Percentiles rank a stretch among this genome's conserved stretches.
Conservation (phyloP, 2,113 vertebrate species). For the Pholis gunnellus region DNA sequence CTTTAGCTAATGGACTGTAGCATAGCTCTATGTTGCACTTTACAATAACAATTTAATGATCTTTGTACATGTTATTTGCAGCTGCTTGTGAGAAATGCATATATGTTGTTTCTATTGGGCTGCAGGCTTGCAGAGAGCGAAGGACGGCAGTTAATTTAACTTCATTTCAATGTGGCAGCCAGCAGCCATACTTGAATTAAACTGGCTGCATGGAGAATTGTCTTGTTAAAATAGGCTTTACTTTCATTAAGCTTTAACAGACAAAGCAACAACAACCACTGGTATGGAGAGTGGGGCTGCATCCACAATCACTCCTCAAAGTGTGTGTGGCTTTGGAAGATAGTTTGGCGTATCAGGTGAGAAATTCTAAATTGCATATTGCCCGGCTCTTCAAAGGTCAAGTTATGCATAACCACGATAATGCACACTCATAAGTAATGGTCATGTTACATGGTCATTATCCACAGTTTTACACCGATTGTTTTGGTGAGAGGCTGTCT, state of each 20-base stretch:
- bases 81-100: not conserved
- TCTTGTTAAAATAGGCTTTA: conserved; percentile 56
- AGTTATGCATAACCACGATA: conserved; percentile 47
- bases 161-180: not conserved
- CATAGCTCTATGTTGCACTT: not conserved
- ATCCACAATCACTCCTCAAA: conserved; percentile 51
- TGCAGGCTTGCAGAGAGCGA: not conserved
- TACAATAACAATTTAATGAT: not conserved
- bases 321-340: conserved; percentile 42
- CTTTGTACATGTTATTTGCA: not conserved
- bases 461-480: conserved; percentile 44
- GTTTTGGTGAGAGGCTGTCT: conserved; percentile 40
- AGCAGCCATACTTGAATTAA: conserved; percentile 35
- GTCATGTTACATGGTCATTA: conserved; percentile 49
- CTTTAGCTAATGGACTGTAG: not conserved
- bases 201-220: conserved; percentile 47
- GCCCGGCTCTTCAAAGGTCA: conserved; percentile 56
- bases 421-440: conserved; percentile 48
- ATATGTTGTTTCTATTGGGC: not conserved
- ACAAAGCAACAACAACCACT: conserved; percentile 37
- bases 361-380: conserved; percentile 60
- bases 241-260: conserved; percentile 51
- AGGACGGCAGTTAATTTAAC: not conserved
- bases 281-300: conserved; percentile 34
- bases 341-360: conserved; percentile 39